Evolutionary conservation across 2,113 vertebrate genomes (phyloP), one percentile per base, ranked within the genome.

Genomic region (Chunga burmeisteri): DNA sequence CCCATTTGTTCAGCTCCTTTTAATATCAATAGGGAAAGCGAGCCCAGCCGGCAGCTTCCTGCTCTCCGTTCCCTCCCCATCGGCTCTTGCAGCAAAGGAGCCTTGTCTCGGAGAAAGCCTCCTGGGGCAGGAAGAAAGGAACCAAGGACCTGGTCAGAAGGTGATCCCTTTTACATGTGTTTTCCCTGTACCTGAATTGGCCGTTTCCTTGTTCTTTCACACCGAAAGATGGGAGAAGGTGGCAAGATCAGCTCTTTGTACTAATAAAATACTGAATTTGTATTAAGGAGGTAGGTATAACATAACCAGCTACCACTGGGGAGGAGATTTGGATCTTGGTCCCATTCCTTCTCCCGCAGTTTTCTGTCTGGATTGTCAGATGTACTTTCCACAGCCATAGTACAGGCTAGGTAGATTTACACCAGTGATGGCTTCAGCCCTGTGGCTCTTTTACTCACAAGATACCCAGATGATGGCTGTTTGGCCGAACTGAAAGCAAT

Each of bases 211-310:
- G 67, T 88, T 61, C 38, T 32, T 18, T 34, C 53, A 53, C 1
- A 3, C 6, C 3, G 9, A 52, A 71, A 94, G 23, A 59, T n/a
- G 32, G 73, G 40, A 67, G 11, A 66, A 44, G 17, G 38, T 55
- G 42, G 30, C 0, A 0, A 65, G 40, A 46, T 47, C 59, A 82
- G 66, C 61, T 62, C 55, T 19, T 3, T 0, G 11, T 5, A n/a
- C 30, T 49, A 65, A 27, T 20, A 34, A 61, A 84, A 65, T 10
- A 42, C 47, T n/a, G 22, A 7, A 30, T 40, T 71, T n/a, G 10
- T 27, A 0, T 58, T 16, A 18, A 36, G 65, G 36, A 78, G 21
- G n/a, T 15, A 49, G 32, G 38, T 52, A 10, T 19, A 49, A 40
- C 4, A 36, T 8, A 86, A 56, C 13, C 73, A 49, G 36, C 20